phyloP scores from a whole-genome alignment of 2,888 invertebrate species.

The Hydroisotoma schaefferi region DNA sequence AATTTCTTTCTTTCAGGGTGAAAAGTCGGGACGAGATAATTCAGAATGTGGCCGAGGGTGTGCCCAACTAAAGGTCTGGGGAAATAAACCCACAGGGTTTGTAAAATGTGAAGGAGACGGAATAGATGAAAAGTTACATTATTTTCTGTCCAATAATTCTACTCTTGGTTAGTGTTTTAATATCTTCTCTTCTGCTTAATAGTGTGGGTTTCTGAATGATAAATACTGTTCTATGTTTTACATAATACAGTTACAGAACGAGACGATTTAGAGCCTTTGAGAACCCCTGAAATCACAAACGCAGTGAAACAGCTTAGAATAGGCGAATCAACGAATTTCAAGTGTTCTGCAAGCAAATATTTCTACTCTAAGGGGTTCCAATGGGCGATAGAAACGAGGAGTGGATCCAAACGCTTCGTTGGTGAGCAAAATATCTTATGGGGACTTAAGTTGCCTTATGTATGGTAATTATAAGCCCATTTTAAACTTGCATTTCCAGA shows the following conservation, averaged over 20 bases:
- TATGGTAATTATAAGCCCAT: not conserved
- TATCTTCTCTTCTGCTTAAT: no score
- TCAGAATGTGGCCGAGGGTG: slow-evolving; percentile 32
- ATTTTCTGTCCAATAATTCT: slow-evolving; percentile 31
- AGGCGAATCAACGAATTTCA: slow-evolving; percentile 30
- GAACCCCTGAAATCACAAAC: slow-evolving; percentile 24
- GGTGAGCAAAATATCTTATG: slow-evolving; percentile 20
- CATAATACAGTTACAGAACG: slow-evolving; percentile 27
- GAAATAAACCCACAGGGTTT: slow-evolving; percentile 31
- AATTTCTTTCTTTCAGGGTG: not conserved
- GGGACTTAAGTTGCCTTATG: no score
- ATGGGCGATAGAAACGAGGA: slow-evolving; percentile 35
- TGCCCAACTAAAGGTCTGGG: slow-evolving; percentile 34
- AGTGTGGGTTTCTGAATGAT: not conserved
- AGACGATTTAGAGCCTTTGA: slow-evolving; percentile 23
- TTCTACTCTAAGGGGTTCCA: slow-evolving; percentile 40
- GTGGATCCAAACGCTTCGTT: slow-evolving; percentile 30
- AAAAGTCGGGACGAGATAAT: not conserved
- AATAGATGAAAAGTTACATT: slow-evolving; percentile 32
- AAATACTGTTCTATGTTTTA: not conserved
- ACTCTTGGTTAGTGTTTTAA: slow-evolving; percentile 34
- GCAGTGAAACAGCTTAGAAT: slow-evolving; percentile 23
- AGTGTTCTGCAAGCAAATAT: slow-evolving; percentile 30
- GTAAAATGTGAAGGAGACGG: slow-evolving; percentile 33
- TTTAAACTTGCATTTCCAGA: not conserved